Base-by-base conservation (phyloP, 2,797 vertebrate species). In the Melanotaenia parkinsoni region DNA sequence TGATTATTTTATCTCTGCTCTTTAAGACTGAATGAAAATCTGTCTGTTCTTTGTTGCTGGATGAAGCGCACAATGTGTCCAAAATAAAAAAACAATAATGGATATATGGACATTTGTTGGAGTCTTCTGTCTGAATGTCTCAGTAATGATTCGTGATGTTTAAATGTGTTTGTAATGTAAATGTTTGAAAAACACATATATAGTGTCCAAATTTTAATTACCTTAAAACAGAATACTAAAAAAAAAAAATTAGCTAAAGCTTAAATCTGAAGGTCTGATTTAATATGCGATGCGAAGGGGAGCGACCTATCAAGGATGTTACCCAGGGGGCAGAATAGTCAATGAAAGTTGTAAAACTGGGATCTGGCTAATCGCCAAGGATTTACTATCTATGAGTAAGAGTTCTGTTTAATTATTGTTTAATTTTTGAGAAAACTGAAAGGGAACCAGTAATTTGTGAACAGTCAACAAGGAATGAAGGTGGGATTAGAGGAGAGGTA, bases 41-140 rank as follows among this genome's bases (percentile, higher is more conserved):
- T 81, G 70, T 88, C 33, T 85, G 43, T 70, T 56, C 32, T 78
- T 56, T 83, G 63, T 70, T 82, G 54, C 63, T 89, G 69, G 58
- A 77, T 74, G 51, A 87, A 85, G 65, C 74, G 30, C 74, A 70
- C 16, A 60, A 64, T 86, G 63, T 91, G 79, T 90, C 84, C 38
- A 61, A 89, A 94, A 93, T 92, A 94, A 94, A 93, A 93, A 70
- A 57, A 45, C 77, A 67, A 72, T 51, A 50, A 58, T 91, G 71
- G 57, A 76, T 82, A 82, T 76, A 61, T 72, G 71, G 89, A 85
- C 76, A 82, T 81, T 90, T 91, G 81, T 88, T 85, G 81, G 85
- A 8, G 87, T 93, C 70, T 87, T 91, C 74, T 92, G 83, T 93
- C 67, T 76, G 32, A 75, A 37, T 68, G 66, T 77, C 33, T 66